Evolutionary conservation across 2,888 invertebrate species (phyloP), one percentile per base, ranked within the genome.

Genomic region (Strigamia transsilvanica): DNA sequence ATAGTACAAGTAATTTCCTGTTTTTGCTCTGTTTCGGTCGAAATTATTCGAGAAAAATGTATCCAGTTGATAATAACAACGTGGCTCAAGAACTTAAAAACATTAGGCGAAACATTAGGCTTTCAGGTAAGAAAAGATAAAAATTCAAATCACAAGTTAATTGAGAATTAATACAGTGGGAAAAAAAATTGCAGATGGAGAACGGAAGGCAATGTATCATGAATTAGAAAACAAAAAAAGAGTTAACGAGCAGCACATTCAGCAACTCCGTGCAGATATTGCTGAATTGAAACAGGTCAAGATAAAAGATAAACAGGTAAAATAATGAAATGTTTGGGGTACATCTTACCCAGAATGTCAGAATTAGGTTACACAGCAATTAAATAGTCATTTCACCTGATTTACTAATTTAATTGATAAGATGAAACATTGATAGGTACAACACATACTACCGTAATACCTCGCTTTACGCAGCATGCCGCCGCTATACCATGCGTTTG

Each of bases 181-280:
- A 38, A 15, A 38, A n/a, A 18, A 18, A 38, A 51, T 46, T 51
- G 7, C 21, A 80, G 80, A 80, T 46, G 80, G 80, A 21, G 42
- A 51, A 46, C 21, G 80, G 27, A 80, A 80, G 23, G 80, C 56
- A 21, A 80, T 80, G 80, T 80, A 46, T 46, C 42, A 80, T 6
- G 80, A 80, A 27, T 51, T 80, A 27, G 80, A 80, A 32, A 80
- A 80, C 12, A 80, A 41, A 51, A 80, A 51, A 56, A 42, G 42
- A 51, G 23, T 32, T 32, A 80, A 80, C 51, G 80, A 80, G 42
- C 23, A 42, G 46, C 13, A 79, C 38, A 79, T 79, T 79, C 38
- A 79, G 79, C 79, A 79, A 41, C 38, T 79, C 23, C 79, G 38
- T 42, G 79, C 38, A 23, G 79, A 79, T 41, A 79, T 79, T 42